Conservation (phyloP, 35 echinoderm and acorn worm species). For the Nesometra sesokonis region DNA sequence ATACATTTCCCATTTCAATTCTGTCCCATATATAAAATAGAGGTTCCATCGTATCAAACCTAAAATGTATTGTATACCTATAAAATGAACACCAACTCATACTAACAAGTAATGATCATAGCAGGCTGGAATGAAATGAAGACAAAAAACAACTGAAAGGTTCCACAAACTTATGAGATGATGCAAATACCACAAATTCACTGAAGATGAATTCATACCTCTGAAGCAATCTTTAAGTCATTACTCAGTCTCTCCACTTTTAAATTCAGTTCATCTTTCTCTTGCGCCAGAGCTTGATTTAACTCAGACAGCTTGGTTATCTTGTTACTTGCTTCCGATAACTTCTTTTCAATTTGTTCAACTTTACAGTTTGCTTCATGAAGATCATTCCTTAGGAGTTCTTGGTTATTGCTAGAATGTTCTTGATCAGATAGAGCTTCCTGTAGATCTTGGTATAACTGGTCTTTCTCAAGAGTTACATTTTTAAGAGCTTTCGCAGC, state of each 20-base stretch:
- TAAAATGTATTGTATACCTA: too few relatives aligned
- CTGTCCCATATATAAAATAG: too few relatives aligned
- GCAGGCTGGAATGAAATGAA: too few relatives aligned
- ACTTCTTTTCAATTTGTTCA: not conserved
- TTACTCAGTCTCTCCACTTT: slow-evolving; percentile 23
- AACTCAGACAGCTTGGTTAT: not conserved
- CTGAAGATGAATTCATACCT: not conserved
- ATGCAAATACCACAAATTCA: too few relatives aligned
- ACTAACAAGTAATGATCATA: too few relatives aligned
- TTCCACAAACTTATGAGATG: too few relatives aligned
- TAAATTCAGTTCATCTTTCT: not conserved
- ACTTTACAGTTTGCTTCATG: slow-evolving; percentile 25
- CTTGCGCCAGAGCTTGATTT: not conserved
- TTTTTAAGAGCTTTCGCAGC: not conserved
- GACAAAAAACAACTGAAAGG: too few relatives aligned
- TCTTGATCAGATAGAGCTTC: not conserved
- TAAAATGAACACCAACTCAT: too few relatives aligned
- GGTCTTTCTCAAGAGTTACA: not conserved
- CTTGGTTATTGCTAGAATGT: not conserved
- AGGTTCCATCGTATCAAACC: too few relatives aligned
- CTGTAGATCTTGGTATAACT: not conserved
- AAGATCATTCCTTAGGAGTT: not conserved
- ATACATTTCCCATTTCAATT: too few relatives aligned
- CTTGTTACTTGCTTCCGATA: not conserved
- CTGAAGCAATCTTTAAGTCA: not conserved